A percentile compares a stretch with the other conserved stretches of the same genome.
Evolutionary conservation across 2,113 vertebrate genomes (phyloP).

Genomic region (Tyto alba): DNA sequence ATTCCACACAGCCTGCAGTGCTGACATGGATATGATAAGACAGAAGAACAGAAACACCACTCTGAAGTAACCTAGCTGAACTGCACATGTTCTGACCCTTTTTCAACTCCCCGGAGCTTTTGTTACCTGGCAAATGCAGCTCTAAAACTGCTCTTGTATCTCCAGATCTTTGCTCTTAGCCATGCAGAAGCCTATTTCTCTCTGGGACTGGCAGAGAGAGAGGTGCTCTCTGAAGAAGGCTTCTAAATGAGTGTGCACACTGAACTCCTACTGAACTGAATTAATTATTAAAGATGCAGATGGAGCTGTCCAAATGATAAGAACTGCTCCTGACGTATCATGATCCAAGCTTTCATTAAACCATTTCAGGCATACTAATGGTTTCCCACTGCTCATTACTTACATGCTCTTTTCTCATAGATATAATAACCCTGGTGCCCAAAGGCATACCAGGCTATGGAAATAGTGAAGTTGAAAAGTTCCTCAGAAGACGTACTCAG

Average conservation of each 20-base stretch:
- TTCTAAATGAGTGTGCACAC: conserved; percentile 80
- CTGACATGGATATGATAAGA: conserved; percentile 98
- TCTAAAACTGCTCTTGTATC: conserved; percentile 75
- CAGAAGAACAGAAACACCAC: conserved; percentile 84
- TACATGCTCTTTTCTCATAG: conserved; percentile 89
- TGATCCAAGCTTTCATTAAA: conserved; percentile 96
- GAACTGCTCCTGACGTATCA: conserved; percentile 93
- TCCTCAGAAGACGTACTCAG: background rate
- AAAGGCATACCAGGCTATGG: conserved; percentile 74
- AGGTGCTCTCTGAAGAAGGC: conserved; percentile 83
- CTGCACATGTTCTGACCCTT: conserved; percentile 86
- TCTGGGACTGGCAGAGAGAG: conserved; percentile 74
- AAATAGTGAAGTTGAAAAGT: conserved; percentile 67
- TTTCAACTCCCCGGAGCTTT: conserved; percentile 84
- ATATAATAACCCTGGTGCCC: conserved; percentile 89
- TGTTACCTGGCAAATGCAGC: conserved; percentile 77
- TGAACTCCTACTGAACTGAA: conserved; percentile 98
- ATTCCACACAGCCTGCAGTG: conserved; percentile 86
- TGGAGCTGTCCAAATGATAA: conserved; percentile 98
- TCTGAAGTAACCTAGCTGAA: conserved; percentile 87
- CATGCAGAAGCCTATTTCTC: conserved; percentile 88
- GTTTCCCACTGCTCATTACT: conserved; percentile 90
- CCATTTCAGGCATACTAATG: conserved; percentile 96
- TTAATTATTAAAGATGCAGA: conserved; percentile 99
- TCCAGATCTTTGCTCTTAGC: conserved; percentile 88